phyloP scores from a whole-genome alignment of 2,113 vertebrate species.

The Heteronetta atricapilla region DNA sequence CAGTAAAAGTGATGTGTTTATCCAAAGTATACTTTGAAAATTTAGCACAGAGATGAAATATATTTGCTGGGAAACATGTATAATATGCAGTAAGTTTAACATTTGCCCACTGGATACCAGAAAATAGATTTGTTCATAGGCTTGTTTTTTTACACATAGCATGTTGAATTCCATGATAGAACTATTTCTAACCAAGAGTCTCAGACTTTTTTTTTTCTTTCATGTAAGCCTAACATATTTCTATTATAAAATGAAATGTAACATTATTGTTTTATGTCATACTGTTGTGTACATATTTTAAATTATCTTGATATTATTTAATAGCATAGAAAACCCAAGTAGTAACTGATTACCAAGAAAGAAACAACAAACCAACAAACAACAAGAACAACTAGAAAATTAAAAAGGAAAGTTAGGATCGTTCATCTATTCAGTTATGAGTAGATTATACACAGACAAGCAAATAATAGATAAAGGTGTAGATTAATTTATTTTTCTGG shows the following conservation, averaged over 20 bases:
- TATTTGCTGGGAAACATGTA: not conserved
- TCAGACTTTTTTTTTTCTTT: not conserved
- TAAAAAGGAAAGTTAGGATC: not conserved
- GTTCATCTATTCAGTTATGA: not conserved
- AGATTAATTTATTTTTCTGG: not conserved
- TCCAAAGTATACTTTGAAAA: not conserved
- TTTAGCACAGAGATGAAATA: not conserved
- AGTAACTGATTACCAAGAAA: not conserved
- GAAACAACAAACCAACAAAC: not conserved
- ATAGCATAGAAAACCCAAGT: not conserved
- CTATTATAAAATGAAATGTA: not conserved
- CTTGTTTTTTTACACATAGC: not conserved
- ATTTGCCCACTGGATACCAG: not conserved
- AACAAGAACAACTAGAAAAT: not conserved
- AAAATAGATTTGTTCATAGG: not conserved
- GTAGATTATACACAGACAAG: not conserved
- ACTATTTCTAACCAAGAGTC: not conserved
- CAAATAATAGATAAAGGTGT: not conserved
- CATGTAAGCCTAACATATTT: not conserved
- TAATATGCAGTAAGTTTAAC: not conserved
- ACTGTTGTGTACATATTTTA: not conserved
- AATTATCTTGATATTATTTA: not conserved
- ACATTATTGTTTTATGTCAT: not conserved
- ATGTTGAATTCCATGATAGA: not conserved
- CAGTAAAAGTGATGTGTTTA: not conserved